A percentile compares a stretch with the other conserved stretches of the same genome.
Conservation (phyloP, 2,888 invertebrate species). For the Lamellibrachia satsuma region DNA sequence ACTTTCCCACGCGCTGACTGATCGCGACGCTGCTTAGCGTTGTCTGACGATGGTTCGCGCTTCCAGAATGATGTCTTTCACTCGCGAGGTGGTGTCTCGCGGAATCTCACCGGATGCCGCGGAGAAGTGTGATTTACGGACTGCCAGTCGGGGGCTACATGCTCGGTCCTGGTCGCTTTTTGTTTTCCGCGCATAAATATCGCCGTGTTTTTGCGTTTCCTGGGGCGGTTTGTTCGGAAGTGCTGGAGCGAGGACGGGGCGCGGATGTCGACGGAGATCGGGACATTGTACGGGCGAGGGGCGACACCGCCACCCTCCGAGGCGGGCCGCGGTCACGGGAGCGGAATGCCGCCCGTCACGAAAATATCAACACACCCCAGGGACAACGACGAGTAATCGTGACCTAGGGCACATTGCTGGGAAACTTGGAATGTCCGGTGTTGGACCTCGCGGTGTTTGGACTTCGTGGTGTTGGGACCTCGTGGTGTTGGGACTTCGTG, state of each 20-base stretch:
- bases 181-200: slow-evolving; percentile 6
- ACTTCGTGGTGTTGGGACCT: too few species aligned
- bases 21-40: background rate
- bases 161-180: background rate
- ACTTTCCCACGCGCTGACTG: slow-evolving; percentile 5
- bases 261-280: background rate
- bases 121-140: background rate
- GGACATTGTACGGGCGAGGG: background rate
- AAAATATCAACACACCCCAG: background rate
- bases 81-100: background rate
- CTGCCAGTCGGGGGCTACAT: background rate
- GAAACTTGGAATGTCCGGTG: background rate
- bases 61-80: background rate
- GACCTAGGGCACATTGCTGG: background rate
- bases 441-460: too few species aligned
- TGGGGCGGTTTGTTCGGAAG: background rate
- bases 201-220: background rate
- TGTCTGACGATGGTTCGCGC: background rate
- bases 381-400: background rate
- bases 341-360: background rate
- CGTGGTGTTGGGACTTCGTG: too few species aligned
- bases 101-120: slow-evolving; percentile 13
- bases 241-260: background rate
- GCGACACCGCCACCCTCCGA: background rate
- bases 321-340: background rate